Percentiles rank a stretch among this genome's conserved stretches.
Evolutionary conservation across 1,140 invertebrate species (phyloP).

Genomic region (Tribolium madens): DNA sequence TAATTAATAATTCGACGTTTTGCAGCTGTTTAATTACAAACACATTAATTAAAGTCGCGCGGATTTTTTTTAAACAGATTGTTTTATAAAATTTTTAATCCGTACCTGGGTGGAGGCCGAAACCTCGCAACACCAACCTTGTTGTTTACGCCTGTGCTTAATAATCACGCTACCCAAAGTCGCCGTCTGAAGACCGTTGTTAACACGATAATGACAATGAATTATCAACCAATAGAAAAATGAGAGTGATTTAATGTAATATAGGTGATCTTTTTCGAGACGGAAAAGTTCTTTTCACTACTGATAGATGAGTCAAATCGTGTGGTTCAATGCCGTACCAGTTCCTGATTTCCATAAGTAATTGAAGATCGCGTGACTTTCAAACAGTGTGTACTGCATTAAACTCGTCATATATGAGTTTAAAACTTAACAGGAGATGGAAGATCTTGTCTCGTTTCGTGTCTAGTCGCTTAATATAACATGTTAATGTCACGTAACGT

Average conservation of each 20-base stretch:
- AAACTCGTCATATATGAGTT: constrained; percentile 6
- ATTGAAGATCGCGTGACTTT: constrained; percentile 23
- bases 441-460: constrained; percentile 17
- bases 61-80: not conserved
- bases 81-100: not conserved
- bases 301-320: constrained; percentile 13
- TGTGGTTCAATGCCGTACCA: constrained; percentile 20
- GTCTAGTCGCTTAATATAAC: not conserved
- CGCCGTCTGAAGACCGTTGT: constrained; percentile 38
- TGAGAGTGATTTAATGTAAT: constrained; percentile 18
- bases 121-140: constrained; percentile 22
- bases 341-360: constrained; percentile 30
- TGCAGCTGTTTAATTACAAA: constrained; percentile 9
- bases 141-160: constrained; percentile 31
- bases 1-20: constrained; percentile 7
- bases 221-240: constrained; percentile 35
- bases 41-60: constrained; percentile 2
- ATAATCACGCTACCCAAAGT: constrained; percentile 41
- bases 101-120: not conserved
- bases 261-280: constrained; percentile 7
- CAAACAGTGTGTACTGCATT: not conserved
- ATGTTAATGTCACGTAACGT: constrained; percentile 2
- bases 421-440: not conserved
- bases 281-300: not conserved
- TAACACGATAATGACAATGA: constrained; percentile 44